phyloP scores from a whole-genome alignment of 2,113 vertebrate species.

The Megalops atlanticus region DNA sequence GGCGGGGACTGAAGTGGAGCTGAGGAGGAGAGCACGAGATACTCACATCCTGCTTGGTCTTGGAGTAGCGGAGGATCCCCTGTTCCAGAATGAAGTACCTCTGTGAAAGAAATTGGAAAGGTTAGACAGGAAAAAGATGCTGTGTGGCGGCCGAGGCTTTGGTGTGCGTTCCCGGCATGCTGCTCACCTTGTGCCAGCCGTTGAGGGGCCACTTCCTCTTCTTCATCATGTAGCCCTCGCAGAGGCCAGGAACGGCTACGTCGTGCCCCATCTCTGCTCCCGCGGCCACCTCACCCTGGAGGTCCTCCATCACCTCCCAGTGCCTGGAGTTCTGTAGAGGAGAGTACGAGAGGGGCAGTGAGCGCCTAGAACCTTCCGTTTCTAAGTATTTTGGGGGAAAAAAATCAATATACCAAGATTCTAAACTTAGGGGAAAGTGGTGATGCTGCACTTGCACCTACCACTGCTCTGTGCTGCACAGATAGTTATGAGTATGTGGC shows the following conservation, averaged over 20 bases:
- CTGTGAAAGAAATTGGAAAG: slow-evolving; percentile 56
- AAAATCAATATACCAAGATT: not conserved
- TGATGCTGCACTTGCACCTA: not conserved
- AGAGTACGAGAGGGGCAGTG: no score
- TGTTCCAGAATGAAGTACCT: slow-evolving; percentile 88
- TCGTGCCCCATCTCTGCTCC: slow-evolving; percentile 52
- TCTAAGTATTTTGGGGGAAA: no score
- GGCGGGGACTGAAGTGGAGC: not conserved
- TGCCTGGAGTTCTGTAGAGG: slow-evolving; percentile 37
- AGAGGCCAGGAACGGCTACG: slow-evolving; percentile 68
- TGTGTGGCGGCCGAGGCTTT: no score
- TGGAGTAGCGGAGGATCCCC: slow-evolving; percentile 83
- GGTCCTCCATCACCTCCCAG: slow-evolving; percentile 89
- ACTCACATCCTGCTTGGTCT: slow-evolving; percentile 87
- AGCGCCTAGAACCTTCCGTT: no score
- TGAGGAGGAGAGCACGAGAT: not conserved
- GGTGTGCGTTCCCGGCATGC: not conserved
- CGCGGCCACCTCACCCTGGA: slow-evolving; percentile 19
- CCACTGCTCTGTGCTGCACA: no score
- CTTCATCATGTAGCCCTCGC: slow-evolving; percentile 91
- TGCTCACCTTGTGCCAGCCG: slow-evolving; percentile 91
- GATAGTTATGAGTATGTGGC: no score
- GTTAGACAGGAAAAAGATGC: no score
- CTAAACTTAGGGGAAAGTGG: not conserved
- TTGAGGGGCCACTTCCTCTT: slow-evolving; percentile 93